phyloP scores from a whole-genome alignment of 2,888 invertebrate species.

The Acleris holmiana region DNA sequence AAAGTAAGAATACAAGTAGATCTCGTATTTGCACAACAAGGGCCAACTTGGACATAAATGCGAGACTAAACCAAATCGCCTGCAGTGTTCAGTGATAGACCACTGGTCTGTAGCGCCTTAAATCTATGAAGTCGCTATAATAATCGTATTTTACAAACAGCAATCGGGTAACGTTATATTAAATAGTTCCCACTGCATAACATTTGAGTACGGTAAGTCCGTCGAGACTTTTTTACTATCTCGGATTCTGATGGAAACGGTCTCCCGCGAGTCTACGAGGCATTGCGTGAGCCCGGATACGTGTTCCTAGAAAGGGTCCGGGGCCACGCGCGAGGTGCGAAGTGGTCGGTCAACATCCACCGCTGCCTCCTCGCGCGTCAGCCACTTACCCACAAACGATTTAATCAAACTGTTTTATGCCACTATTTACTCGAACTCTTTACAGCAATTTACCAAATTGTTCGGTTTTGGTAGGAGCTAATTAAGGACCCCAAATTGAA shows the following conservation, averaged over 20 bases:
- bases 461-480: conserved; percentile 44
- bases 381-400: conserved; percentile 63
- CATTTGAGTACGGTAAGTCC: no score
- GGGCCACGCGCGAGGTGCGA: conserved; percentile 69
- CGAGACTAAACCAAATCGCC: no score
- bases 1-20: no score
- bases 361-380: conserved; percentile 53
- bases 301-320: conserved; percentile 70
- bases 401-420: conserved; percentile 59
- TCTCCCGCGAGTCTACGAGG: conserved; percentile 44
- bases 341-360: conserved; percentile 71
- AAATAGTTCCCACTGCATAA: no score
- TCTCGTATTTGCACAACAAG: no score
- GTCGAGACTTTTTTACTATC: background rate
- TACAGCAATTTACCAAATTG: conserved; percentile 48
- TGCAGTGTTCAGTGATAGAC: no score
- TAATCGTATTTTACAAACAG: no score
- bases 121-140: no score
- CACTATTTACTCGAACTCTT: conserved; percentile 55
- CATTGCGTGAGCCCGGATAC: conserved; percentile 57
- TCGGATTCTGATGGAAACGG: conserved; percentile 13
- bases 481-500: conserved; percentile 35
- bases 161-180: no score
- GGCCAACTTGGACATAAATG: no score
- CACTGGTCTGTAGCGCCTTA: no score